A percentile compares a stretch with the other conserved stretches of the same genome.
These are phyloP conservation scores for Drosophila chauvacae DNA, from an alignment of 1,140 invertebrate genomes.

Conservation along the genomic window DNA sequence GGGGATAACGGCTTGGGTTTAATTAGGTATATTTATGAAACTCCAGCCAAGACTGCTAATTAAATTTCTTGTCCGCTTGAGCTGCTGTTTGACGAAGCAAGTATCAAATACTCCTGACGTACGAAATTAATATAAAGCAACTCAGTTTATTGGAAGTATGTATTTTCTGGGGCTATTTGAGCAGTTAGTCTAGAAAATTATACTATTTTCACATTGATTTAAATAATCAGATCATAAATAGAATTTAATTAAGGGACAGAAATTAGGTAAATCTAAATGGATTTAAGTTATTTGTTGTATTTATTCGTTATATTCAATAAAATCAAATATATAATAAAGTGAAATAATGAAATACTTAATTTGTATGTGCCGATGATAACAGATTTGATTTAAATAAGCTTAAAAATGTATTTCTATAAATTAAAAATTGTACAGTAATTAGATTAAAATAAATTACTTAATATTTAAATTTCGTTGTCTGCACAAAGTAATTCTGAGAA, in stretches of 20 bases:
- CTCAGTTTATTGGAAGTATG: neutral
- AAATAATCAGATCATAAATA: neutral
- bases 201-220: neutral
- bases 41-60: neutral
- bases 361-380: no score
- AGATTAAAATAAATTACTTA: no score
- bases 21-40: slow-evolving; percentile 32
- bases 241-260: neutral
- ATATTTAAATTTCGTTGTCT: no score
- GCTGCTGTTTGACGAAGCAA: neutral
- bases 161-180: neutral
- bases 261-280: neutral
- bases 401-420: no score
- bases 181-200: neutral
- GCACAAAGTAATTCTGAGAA: no score
- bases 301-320: no score
- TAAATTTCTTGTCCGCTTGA: slow-evolving; percentile 9
- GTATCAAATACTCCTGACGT: neutral
- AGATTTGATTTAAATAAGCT: no score
- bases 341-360: no score
- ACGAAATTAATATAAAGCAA: neutral
- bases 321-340: no score
- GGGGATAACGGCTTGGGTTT: slow-evolving; percentile 3
- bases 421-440: no score
- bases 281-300: neutral